A percentile compares a stretch with the other conserved stretches of the same genome.
These are phyloP conservation scores for Papilio elwesi DNA, from an alignment of 2,888 invertebrate genomes.

Conservation along the genomic window DNA sequence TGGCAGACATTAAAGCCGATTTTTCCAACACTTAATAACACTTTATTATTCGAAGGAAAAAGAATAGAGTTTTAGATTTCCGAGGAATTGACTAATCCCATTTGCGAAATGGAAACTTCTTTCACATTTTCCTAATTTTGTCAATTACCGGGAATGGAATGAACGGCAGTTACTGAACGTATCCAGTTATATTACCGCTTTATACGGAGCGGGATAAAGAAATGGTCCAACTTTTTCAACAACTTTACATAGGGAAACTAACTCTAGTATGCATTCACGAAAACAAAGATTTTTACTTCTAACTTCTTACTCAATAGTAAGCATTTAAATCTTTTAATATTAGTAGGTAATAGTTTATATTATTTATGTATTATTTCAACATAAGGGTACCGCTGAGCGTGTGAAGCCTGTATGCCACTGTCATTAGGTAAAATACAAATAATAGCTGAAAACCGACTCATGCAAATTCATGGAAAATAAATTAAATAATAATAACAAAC, in stretches of 20 bases:
- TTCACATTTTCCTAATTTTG: constrained; percentile 39
- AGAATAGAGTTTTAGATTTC: constrained; percentile 25
- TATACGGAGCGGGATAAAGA: constrained; percentile 16
- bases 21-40: constrained; percentile 18
- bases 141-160: constrained; percentile 35
- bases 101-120: constrained; percentile 40
- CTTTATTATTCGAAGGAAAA: constrained; percentile 16
- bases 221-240: constrained; percentile 26
- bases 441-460: too few relatives aligned
- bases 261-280: not conserved
- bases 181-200: constrained; percentile 25
- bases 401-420: too few relatives aligned
- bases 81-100: constrained; percentile 31
- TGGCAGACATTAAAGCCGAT: not conserved
- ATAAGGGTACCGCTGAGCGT: too few relatives aligned
- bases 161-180: constrained; percentile 30
- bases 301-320: not conserved
- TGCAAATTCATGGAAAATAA: too few relatives aligned
- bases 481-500: too few relatives aligned
- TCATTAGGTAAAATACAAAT: too few relatives aligned
- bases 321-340: not conserved
- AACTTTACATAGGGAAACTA: constrained; percentile 14
- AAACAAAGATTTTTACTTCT: not conserved
- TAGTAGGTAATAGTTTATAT: not conserved
- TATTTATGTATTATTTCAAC: too few relatives aligned